Percentiles rank a stretch among this genome's conserved stretches.
phyloP scores from a whole-genome alignment of 2,797 vertebrate species.

The Gallinago nigripennis region DNA sequence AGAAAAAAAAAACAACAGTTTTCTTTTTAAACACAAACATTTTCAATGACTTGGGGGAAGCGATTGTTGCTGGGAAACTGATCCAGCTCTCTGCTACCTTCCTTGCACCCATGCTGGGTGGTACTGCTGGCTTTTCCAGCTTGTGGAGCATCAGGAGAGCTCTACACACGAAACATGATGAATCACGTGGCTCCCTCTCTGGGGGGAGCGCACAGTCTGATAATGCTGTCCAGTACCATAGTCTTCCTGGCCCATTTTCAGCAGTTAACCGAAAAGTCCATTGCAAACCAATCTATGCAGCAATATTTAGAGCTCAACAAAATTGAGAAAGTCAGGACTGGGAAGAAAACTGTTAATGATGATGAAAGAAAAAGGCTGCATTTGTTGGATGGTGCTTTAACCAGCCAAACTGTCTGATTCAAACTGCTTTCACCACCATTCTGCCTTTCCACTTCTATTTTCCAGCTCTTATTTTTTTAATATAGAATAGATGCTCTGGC shows the following conservation, averaged over 20 bases:
- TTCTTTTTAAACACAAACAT: background rate
- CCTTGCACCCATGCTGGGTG: accelerated
- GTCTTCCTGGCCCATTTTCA: background rate
- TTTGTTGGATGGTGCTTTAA: background rate
- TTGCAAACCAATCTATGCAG: background rate
- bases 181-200: background rate
- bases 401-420: background rate
- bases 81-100: background rate
- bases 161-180: accelerated
- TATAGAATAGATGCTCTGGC: background rate
- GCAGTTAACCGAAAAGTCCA: background rate
- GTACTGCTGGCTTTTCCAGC: background rate
- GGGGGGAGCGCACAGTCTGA: background rate
- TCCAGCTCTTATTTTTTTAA: conserved; percentile 16
- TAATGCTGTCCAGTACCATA: background rate
- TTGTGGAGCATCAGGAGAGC: background rate
- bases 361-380: background rate
- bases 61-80: background rate
- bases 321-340: background rate
- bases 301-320: background rate
- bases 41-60: accelerated
- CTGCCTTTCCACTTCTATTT: background rate
- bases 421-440: background rate
- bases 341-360: background rate
- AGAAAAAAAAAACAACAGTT: accelerated